Base-by-base conservation (phyloP, 2,113 vertebrate genomes). In the Steatornis caripensis region DNA sequence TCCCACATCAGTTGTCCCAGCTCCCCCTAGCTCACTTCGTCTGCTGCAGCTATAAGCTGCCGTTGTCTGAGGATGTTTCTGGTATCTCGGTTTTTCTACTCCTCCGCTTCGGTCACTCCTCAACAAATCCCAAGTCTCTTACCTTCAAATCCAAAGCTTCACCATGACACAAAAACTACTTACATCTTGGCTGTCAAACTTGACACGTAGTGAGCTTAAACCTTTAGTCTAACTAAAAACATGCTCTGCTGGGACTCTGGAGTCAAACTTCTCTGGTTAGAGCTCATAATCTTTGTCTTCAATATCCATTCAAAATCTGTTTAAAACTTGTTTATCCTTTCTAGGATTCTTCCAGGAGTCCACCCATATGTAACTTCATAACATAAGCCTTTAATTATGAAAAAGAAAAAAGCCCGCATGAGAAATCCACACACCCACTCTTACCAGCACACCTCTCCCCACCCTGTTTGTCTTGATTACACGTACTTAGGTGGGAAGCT, bases 391-490 rank as follows among this genome's bases (percentile, higher is more conserved):
- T 89, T 82, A 93, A 96, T 94, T 89, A 82, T 3, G 24, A 82
- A 83, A 90, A 90, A 80, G n/a, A 86, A 88, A 85, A 65, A 77
- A 78, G 53, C 36, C n/a, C 1, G 13, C 61, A 57, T 74, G 75
- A 97, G 91, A 92, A 95, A 95, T 79, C 72, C 75, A 93, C 92
- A 92, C 94, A 92, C 89, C 93, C 91, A 77, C 54, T 91, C 58
- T 87, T 87, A 68, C 54, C 37, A 90, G 45, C 70, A 75, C 45
- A 84, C 60, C 60, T 55, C n/a, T 93, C 80, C 72, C 86, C 71
- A 87, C 57, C 84, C 89, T 89, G 77, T 54, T 96, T 7, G 1
- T 62, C 75, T 86, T 34, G 41, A 89, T 82, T 87, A 89, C 53
- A 65, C 55, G 16, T 39, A 64, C 49, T 92, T 84, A 39, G 53